Percentiles rank a stretch among this genome's conserved stretches.
These are phyloP conservation scores for Drosophila peninsularis DNA, from an alignment of 2,888 invertebrate genomes.

Conservation along the genomic window DNA sequence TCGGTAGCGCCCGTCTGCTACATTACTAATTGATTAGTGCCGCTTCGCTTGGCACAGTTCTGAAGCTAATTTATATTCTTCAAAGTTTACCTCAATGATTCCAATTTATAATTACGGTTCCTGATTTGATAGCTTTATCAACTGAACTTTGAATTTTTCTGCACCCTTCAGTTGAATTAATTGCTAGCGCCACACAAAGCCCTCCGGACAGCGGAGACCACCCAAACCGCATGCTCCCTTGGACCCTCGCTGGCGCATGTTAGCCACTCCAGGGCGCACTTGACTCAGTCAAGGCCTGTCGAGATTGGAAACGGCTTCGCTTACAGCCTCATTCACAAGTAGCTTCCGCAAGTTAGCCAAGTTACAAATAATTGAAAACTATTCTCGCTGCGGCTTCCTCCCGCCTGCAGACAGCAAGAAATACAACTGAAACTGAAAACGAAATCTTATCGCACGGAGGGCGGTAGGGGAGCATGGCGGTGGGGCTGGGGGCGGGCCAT, in stretches of 20 bases:
- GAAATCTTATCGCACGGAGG: conserved; percentile 65
- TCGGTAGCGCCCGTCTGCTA: too few relatives aligned
- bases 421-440: conserved; percentile 32
- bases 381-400: neutral
- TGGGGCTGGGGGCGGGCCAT: neutral
- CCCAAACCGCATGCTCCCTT: conserved; percentile 20
- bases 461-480: neutral
- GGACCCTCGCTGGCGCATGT: conserved; percentile 12
- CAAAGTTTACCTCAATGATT: neutral
- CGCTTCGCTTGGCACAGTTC: too few relatives aligned
- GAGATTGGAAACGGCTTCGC: conserved; percentile 43
- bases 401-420: neutral
- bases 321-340: conserved; percentile 52
- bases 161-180: conserved; percentile 16
- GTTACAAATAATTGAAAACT: conserved; percentile 33
- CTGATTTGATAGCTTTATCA: conserved; percentile 11
- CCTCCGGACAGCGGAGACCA: conserved; percentile 36
- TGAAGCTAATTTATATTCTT: neutral
- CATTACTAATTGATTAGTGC: too few relatives aligned
- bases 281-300: conserved; percentile 57
- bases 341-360: conserved; percentile 59
- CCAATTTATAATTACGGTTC: neutral
- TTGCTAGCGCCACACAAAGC: conserved; percentile 41
- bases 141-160: neutral
- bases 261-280: conserved; percentile 49